Percentiles rank a stretch among this genome's conserved stretches.
These are phyloP conservation scores for Benthosema pterotum DNA, from an alignment of 2,797 vertebrate species.

Conservation along the genomic window DNA sequence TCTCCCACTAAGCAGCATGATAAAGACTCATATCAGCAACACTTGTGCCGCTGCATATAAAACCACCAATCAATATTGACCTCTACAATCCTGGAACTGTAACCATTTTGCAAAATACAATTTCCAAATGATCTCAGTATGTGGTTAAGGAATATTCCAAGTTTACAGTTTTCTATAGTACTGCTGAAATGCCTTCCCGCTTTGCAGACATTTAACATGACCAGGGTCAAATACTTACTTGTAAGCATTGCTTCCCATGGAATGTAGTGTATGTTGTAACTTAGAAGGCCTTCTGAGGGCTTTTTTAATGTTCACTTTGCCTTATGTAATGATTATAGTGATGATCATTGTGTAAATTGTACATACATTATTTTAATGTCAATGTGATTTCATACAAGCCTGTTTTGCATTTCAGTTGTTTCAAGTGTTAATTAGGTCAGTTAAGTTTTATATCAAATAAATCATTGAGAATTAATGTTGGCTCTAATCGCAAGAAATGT, in stretches of 20 bases:
- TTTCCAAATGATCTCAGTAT: no score
- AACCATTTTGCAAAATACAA: no score
- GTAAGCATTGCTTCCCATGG: constrained; percentile 10
- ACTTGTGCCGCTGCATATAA: no score
- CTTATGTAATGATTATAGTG: constrained; percentile 36
- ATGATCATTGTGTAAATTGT: constrained; percentile 38
- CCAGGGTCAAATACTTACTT: background rate
- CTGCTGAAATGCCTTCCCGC: no score
- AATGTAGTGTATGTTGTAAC: background rate
- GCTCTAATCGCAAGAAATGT: constrained; percentile 38
- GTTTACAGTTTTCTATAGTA: no score
- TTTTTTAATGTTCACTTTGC: constrained; percentile 37
- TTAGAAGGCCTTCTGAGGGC: no score
- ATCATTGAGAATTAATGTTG: constrained; percentile 43
- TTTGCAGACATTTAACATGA: background rate
- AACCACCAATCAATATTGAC: no score
- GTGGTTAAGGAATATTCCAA: no score
- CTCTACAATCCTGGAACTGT: no score
- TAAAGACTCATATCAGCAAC: no score
- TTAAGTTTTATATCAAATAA: constrained; percentile 66
- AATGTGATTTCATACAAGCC: constrained; percentile 23
- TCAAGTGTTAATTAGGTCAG: constrained; percentile 26
- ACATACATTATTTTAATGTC: constrained; percentile 21
- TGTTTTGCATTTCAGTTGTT: constrained; percentile 31
- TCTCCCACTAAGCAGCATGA: background rate